A percentile compares a stretch with the other conserved stretches of the same genome.
These are phyloP conservation scores for Macrophya annulata DNA, from an alignment of 2,888 invertebrate genomes.

Conservation along the genomic window DNA sequence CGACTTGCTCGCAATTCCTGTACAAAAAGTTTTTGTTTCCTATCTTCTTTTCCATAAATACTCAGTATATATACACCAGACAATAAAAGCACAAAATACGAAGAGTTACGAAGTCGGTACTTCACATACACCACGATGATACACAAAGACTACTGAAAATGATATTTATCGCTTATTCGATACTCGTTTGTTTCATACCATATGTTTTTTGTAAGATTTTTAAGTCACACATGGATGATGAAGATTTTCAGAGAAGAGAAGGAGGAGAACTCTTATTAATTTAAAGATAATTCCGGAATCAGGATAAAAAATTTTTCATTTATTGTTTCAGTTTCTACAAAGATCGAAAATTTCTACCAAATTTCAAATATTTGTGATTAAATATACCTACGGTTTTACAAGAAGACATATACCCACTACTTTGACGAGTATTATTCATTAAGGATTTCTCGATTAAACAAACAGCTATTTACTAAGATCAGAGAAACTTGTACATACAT, in stretches of 20 bases:
- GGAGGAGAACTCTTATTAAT: neutral
- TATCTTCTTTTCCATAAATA: conserved; percentile 18
- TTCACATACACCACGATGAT: neutral
- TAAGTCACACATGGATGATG: neutral
- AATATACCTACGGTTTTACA: neutral
- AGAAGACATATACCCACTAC: neutral
- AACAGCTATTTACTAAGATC: neutral
- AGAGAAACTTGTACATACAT: neutral
- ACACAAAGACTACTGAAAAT: conserved; percentile 14
- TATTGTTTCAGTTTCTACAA: neutral
- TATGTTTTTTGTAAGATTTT: neutral
- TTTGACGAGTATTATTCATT: neutral
- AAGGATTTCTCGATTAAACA: neutral
- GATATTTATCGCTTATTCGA: conserved; percentile 16
- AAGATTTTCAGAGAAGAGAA: neutral
- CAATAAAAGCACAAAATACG: neutral
- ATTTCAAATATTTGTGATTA: neutral
- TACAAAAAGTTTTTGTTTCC: neutral
- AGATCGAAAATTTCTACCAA: neutral
- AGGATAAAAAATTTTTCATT: too few relatives aligned
- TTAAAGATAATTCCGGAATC: too few relatives aligned
- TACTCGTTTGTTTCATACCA: conserved; percentile 25
- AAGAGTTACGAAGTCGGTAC: conserved; percentile 16
- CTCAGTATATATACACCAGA: conserved; percentile 7
- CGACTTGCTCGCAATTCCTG: neutral